phyloP scores from a whole-genome alignment of 2,113 vertebrate species.

The Istiophorus platypterus region DNA sequence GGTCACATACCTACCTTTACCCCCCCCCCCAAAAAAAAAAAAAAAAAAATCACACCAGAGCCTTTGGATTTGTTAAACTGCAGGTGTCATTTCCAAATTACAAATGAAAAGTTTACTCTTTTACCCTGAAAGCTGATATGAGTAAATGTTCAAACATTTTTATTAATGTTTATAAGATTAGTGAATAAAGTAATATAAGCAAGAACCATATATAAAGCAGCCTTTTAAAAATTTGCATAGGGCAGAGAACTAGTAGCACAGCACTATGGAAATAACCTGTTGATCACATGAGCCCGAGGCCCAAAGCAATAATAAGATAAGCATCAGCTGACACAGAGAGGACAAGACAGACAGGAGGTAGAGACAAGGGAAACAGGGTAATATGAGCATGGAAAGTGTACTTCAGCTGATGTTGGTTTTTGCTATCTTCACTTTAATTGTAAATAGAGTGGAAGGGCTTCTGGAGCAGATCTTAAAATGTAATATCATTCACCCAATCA shows the following conservation, averaged over 20 bases:
- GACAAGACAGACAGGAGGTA: slow-evolving; percentile 30
- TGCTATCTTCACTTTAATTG: neutral
- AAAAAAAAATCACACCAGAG: no score
- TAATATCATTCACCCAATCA: neutral
- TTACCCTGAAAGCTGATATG: neutral
- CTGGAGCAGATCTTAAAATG: no score
- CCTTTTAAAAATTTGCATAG: slow-evolving; percentile 7
- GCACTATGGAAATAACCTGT: slow-evolving; percentile 43
- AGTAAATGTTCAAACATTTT: neutral
- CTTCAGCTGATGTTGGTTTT: neutral
- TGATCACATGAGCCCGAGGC: slow-evolving; percentile 38
- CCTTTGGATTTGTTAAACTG: neutral
- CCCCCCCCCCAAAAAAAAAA: no score
- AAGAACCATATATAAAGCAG: neutral
- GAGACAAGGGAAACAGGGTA: slow-evolving; percentile 1
- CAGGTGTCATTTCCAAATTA: neutral
- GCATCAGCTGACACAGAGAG: slow-evolving; percentile 50
- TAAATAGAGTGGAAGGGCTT: no score
- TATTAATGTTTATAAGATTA: neutral
- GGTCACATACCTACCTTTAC: no score
- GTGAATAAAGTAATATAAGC: neutral
- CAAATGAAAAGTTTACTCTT: neutral
- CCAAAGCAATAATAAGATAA: slow-evolving; percentile 58
- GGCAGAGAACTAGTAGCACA: neutral
- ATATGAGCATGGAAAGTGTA: neutral